A percentile compares a stretch with the other conserved stretches of the same genome.
phyloP scores from a whole-genome alignment of 2,888 invertebrate species.

The Hemithea aestivaria region DNA sequence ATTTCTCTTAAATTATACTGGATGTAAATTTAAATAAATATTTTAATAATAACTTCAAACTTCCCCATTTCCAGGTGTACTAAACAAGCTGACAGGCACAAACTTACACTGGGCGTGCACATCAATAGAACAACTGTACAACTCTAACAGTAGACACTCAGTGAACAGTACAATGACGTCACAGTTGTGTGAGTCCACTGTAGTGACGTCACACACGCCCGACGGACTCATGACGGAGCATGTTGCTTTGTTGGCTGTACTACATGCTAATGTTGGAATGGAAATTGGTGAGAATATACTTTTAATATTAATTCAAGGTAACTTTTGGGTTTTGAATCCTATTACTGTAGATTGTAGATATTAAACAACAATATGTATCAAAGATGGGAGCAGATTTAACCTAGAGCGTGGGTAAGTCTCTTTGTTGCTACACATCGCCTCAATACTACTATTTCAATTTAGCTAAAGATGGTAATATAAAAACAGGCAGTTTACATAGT shows the following conservation, averaged over 20 bases:
- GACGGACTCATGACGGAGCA: conserved; percentile 91
- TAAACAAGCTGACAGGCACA: conserved; percentile 92
- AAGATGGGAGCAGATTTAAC: too few species aligned
- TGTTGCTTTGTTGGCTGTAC: conserved; percentile 87
- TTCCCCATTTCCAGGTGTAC: conserved; percentile 68
- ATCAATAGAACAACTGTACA: conserved; percentile 89
- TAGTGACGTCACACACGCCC: conserved; percentile 81
- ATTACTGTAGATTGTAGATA: too few species aligned
- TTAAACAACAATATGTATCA: too few species aligned
- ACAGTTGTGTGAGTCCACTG: conserved; percentile 84
- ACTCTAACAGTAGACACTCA: conserved; percentile 87
- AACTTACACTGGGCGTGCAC: conserved; percentile 91
- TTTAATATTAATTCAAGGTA: too few species aligned
- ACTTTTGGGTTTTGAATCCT: too few species aligned
- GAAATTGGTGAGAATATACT: conserved; percentile 91
- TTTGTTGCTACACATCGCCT: too few species aligned
- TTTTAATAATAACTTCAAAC: neutral
- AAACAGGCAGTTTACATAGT: too few species aligned
- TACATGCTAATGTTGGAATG: conserved; percentile 93
- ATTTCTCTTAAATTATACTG: neutral
- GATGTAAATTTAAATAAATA: too few species aligned
- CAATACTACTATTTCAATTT: too few species aligned
- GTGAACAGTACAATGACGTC: conserved; percentile 87
- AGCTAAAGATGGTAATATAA: too few species aligned
- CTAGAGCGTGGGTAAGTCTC: too few species aligned